Percentiles rank a stretch among this genome's conserved stretches.
Evolutionary conservation across 2,888 invertebrate species (phyloP).

Genomic region (Tachina grossa): DNA sequence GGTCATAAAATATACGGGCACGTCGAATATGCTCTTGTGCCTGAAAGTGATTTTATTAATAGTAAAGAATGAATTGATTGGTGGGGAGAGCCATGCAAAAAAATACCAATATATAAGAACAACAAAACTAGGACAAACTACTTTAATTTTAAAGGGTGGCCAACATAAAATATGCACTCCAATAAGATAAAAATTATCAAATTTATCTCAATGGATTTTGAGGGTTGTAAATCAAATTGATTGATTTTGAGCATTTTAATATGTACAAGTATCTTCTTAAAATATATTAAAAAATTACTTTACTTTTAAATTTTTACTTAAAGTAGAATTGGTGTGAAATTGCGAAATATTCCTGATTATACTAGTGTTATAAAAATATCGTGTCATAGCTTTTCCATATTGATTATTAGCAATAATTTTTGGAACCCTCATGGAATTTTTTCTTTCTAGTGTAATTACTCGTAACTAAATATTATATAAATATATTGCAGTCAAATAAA

Average conservation of each 20-base stretch:
- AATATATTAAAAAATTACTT: no score
- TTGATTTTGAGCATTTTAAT: slow-evolving; percentile 28
- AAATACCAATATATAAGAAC: slow-evolving; percentile 30
- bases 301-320: no score
- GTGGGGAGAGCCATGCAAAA: background rate
- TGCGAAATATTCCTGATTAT: no score
- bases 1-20: slow-evolving; percentile 4
- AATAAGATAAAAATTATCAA: slow-evolving; percentile 29
- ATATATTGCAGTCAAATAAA: no score
- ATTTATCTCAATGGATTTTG: slow-evolving; percentile 31
- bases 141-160: slow-evolving; percentile 1
- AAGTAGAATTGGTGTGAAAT: no score
- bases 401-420: no score
- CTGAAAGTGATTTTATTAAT: slow-evolving; percentile 55
- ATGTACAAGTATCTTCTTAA: no score
- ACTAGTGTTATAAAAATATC: no score
- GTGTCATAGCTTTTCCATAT: no score
- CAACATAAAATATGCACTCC: background rate
- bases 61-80: slow-evolving; percentile 3
- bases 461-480: no score
- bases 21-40: slow-evolving; percentile 7
- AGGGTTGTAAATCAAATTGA: slow-evolving; percentile 54
- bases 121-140: slow-evolving; percentile 5
- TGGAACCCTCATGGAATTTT: no score
- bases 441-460: no score